A percentile compares a stretch with the other conserved stretches of the same genome.
phyloP scores from a whole-genome alignment of 2,888 invertebrate genomes.

The Unio delphinus region DNA sequence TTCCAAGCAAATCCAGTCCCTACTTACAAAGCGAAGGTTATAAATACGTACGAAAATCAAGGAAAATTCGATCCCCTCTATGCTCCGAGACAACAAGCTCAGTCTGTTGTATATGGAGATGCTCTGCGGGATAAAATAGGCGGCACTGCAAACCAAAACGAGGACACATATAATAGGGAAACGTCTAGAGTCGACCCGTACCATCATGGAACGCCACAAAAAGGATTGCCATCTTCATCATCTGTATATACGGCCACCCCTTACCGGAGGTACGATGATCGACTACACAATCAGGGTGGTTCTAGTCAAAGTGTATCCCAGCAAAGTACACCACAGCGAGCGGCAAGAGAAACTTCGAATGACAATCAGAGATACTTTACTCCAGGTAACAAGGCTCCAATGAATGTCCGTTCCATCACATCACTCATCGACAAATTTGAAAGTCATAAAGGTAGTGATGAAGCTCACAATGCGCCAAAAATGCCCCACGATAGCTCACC shows the following conservation, averaged over 20 bases:
- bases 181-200: slow-evolving; percentile 5
- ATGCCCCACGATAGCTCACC: slow-evolving; percentile 4
- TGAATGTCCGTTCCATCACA: slow-evolving; percentile 41
- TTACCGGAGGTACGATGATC: too few species aligned
- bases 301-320: slow-evolving; percentile 5
- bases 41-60: slow-evolving; percentile 60
- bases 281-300: neutral
- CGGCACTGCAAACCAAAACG: neutral
- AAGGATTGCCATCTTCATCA: too few species aligned
- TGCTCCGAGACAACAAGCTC: slow-evolving; percentile 43
- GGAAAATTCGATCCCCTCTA: slow-evolving; percentile 45
- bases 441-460: slow-evolving; percentile 30
- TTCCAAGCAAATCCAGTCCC: slow-evolving; percentile 40
- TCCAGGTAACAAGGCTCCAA: slow-evolving; percentile 26
- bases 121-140: too few species aligned
- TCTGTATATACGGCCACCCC: too few species aligned
- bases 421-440: slow-evolving; percentile 56
- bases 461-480: slow-evolving; percentile 1
- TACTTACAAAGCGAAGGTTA: slow-evolving; percentile 47
- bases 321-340: slow-evolving; percentile 4
- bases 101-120: slow-evolving; percentile 22
- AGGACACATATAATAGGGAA: slow-evolving; percentile 3
- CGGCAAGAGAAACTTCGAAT: neutral
- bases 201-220: neutral
- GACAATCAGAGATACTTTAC: slow-evolving; percentile 19